Evolutionary conservation across 2,888 invertebrate species (phyloP).

Genomic region (Drosophila mercatorum): DNA sequence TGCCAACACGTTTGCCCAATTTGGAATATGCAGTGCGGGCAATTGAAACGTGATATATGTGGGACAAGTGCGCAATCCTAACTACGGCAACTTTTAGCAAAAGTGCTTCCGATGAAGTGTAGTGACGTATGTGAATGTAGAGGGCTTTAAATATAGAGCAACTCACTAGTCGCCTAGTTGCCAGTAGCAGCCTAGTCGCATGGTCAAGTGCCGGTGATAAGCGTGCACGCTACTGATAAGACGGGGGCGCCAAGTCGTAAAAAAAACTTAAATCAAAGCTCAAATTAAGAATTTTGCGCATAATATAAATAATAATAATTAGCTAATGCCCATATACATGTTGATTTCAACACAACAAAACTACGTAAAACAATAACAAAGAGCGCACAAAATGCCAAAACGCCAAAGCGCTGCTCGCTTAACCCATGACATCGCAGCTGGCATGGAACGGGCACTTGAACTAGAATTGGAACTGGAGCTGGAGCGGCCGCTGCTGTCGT

Average conservation of each 20-base stretch:
- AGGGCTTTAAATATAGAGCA: slow-evolving; percentile 7
- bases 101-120: slow-evolving; percentile 19
- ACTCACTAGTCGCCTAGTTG: slow-evolving; percentile 9
- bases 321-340: slow-evolving; percentile 35
- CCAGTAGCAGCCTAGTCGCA: slow-evolving; percentile 26
- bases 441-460: slow-evolving; percentile 30
- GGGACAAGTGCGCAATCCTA: slow-evolving; percentile 48
- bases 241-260: slow-evolving; percentile 63
- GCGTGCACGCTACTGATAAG: slow-evolving; percentile 53
- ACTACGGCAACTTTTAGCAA: slow-evolving; percentile 19
- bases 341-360: slow-evolving; percentile 25
- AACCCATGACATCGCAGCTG: slow-evolving; percentile 39
- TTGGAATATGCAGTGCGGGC: slow-evolving; percentile 48
- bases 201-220: slow-evolving; percentile 69
- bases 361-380: slow-evolving; percentile 15
- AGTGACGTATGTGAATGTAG: slow-evolving; percentile 3
- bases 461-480: slow-evolving; percentile 19
- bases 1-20: slow-evolving; percentile 70
- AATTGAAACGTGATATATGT: slow-evolving; percentile 70
- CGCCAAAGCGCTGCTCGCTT: slow-evolving; percentile 34
- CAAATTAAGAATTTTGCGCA: slow-evolving; percentile 24
- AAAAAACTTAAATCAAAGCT: slow-evolving; percentile 33
- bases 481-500: slow-evolving; percentile 56
- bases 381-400: slow-evolving; percentile 51
- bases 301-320: slow-evolving; percentile 50